These are phyloP conservation scores for Telmatherina bonti DNA, from an alignment of 2,797 vertebrate genomes.

Conservation along the genomic window DNA sequence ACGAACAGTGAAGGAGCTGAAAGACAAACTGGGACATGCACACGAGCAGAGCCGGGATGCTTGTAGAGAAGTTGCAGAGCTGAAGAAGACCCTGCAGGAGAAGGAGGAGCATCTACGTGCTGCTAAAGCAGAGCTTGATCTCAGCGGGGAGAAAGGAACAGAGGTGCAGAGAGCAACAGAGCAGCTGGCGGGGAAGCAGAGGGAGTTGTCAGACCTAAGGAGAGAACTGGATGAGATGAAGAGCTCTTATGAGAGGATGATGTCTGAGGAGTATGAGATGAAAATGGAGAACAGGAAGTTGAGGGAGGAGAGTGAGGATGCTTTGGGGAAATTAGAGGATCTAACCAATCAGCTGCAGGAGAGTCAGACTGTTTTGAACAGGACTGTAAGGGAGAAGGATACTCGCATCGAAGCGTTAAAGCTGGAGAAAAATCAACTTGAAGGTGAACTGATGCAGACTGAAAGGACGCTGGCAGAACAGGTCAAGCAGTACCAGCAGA, in stretches of 20 bases:
- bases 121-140: conserved; percentile 72
- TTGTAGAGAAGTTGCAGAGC: conserved; percentile 79
- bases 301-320: conserved; percentile 61
- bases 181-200: conserved; percentile 78
- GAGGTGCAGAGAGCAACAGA: conserved; percentile 51
- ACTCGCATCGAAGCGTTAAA: conserved; percentile 88
- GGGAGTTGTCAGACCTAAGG: conserved; percentile 82
- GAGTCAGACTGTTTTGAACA: conserved; percentile 74
- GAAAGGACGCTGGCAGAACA: conserved; percentile 86
- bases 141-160: conserved; percentile 55
- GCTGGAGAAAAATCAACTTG: conserved; percentile 88
- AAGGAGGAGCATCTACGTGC: conserved; percentile 81
- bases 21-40: conserved; percentile 83
- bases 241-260: conserved; percentile 79
- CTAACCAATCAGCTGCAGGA: conserved; percentile 84
- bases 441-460: conserved; percentile 82
- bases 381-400: conserved; percentile 86
- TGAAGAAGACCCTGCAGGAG: conserved; percentile 83
- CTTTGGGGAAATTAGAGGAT: conserved; percentile 67
- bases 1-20: conserved; percentile 82
- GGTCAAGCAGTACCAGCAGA: conserved; percentile 86
- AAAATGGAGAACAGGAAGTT: conserved; percentile 88
- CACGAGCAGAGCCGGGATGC: conserved; percentile 79
- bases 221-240: conserved; percentile 83
- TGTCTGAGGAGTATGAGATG: conserved; percentile 86